Percentiles rank a stretch among this genome's conserved stretches.
Evolutionary conservation across 2,888 invertebrate genomes (phyloP).

Genomic region (Sarcophaga rosellei): DNA sequence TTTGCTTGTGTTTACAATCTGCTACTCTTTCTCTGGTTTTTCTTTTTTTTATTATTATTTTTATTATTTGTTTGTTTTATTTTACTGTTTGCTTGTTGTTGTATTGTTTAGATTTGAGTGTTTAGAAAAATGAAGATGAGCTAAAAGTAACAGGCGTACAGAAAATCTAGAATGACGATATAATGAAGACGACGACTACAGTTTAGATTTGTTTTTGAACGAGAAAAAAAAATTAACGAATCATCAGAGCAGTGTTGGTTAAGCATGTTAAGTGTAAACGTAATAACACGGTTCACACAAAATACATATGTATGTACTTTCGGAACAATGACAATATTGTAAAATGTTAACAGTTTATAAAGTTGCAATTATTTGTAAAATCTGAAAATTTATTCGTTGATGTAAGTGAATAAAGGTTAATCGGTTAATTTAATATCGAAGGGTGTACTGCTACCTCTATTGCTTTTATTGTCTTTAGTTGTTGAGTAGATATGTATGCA

Average conservation of each 20-base stretch:
- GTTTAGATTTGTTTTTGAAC: neutral
- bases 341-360: too few relatives aligned
- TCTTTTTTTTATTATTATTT: neutral
- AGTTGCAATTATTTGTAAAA: too few relatives aligned
- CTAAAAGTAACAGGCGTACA: conserved; percentile 76
- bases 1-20: neutral
- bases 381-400: too few relatives aligned
- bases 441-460: too few relatives aligned
- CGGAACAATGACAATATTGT: too few relatives aligned
- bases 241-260: neutral
- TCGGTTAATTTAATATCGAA: too few relatives aligned
- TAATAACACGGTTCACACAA: conserved; percentile 34
- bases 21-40: neutral
- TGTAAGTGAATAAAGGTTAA: too few relatives aligned
- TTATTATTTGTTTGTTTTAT: neutral
- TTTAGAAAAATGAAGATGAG: conserved; percentile 78
- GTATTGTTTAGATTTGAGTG: conserved; percentile 48
- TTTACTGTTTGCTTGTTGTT: conserved; percentile 7
- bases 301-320: too few relatives aligned
- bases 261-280: neutral
- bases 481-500: too few relatives aligned
- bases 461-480: too few relatives aligned
- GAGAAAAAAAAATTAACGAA: conserved; percentile 12
- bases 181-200: neutral
- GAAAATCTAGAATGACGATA: conserved; percentile 54